Evolutionary conservation across 2,113 vertebrate genomes (phyloP), one percentile per base, ranked within the genome.

Genomic region (Hippocampus zosterae): DNA sequence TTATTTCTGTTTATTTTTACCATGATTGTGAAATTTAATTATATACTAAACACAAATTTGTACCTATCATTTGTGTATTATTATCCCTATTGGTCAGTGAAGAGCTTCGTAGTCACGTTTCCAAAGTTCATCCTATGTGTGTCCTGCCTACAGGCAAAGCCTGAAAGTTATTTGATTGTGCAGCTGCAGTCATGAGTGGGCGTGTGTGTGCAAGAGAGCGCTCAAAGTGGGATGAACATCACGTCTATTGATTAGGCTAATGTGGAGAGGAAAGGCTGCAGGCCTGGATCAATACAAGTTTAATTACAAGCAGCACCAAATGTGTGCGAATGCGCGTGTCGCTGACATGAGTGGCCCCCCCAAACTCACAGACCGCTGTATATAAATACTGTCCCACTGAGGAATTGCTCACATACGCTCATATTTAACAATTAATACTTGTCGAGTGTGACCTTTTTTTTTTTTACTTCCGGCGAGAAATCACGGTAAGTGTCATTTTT

Each of bases 201-300:
- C 42, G 46, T 13, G 69, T 53, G 64, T 64, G 72, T 65, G n/a
- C 48, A 63, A 69, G 67, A 33, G 56, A 16, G 70, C 21, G 62
- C 65, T 85, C 71, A 87, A 78, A 78, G 80, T 29, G 68, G 77
- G 75, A 76, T 88, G 85, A 88, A 91, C 91, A 92, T 92, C 84
- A 86, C 81, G 87, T 70, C 50, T 92, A 93, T 93, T 89, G 92
- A 93, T 92, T 80, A 64, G 68, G 21, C 80, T 92, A 92, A 92
- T 92, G 90, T 86, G 81, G 72, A 73, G 82, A 91, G 89, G 91
- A 92, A 91, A 86, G 81, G 87, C 92, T 86, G 37, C 82, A 76
- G 92, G 92, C 83, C 86, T 78, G 83, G 79, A 91, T 92, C 92
- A 91, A 92, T 93, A 90, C 25, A 25, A 65, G 78, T 77, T 82